Base-by-base conservation (phyloP, 1,140 invertebrate genomes). In the Acarapis woodi region DNA sequence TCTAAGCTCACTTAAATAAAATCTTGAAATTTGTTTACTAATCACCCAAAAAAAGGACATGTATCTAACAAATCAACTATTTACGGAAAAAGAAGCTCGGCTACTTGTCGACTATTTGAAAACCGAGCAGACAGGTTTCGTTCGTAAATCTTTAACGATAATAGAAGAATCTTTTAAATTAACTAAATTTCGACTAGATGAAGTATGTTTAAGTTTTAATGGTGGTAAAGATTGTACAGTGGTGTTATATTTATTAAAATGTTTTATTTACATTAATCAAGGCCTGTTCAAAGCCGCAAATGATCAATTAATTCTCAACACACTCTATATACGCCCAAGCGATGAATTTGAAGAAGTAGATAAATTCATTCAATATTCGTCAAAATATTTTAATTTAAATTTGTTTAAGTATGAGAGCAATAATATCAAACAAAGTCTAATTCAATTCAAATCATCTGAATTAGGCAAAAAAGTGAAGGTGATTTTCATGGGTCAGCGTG, bases 161-260 rank as follows among this genome's bases (percentile, higher is more conserved):
- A n/a, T n/a, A n/a, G n/a, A n/a, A n/a, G n/a, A n/a, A n/a, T n/a
- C n/a, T n/a, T n/a, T n/a, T n/a, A n/a, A n/a, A n/a, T n/a, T n/a
- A n/a, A n/a, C n/a, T n/a, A n/a, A n/a, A n/a, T n/a, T n/a, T n/a
- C n/a, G n/a, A n/a, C n/a, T n/a, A n/a, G n/a, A n/a, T n/a, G n/a
- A n/a, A n/a, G n/a, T n/a, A n/a, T 80, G 80, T 49, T 49, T 94
- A 23, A 75, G 76, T 38, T 96, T 93, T 49, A 94, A 94, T 56
- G 87, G 88, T 20, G 88, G 88, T 5, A 96, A 96, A 59, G 88
- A 96, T 58, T 94, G 87, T 51, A 88, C 80, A 2, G 77, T 72
- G 1, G 58, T 90, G 14, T 57, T 90, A 36, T 75, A 90, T 55
- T 52, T 90, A 20, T 59, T 65, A 19, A 55, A 70, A 46, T 62